A percentile compares a stretch with the other conserved stretches of the same genome.
These are phyloP conservation scores for Xestia rhomboidea DNA, from an alignment of 2,888 invertebrate species.

Conservation along the genomic window DNA sequence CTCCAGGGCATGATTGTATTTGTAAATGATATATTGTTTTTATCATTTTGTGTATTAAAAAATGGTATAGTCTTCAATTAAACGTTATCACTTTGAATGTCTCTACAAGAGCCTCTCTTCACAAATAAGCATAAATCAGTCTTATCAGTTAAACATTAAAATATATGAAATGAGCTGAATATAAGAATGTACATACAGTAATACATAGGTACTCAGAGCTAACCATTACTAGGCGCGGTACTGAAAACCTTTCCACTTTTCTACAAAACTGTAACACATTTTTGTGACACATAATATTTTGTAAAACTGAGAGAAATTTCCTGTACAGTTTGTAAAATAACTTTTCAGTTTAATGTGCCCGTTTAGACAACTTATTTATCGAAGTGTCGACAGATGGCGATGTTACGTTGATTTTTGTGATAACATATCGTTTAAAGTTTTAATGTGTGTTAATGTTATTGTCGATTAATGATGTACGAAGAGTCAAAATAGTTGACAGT, in stretches of 20 bases:
- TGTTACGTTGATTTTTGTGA: neutral
- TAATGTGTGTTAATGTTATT: slow-evolving; percentile 7
- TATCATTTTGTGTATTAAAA: no score
- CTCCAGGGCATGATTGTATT: no score
- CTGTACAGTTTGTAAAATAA: neutral
- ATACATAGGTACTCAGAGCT: neutral
- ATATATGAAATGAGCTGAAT: neutral
- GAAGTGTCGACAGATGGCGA: neutral
- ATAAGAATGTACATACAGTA: neutral
- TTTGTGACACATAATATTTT: neutral
- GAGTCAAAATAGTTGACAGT: neutral
- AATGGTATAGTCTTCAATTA: no score
- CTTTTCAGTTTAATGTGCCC: neutral
- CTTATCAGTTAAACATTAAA: no score
- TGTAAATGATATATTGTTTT: no score
- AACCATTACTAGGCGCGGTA: neutral
- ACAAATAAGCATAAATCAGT: no score
- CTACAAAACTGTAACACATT: neutral
- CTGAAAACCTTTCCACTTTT: neutral
- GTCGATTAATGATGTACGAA: neutral
- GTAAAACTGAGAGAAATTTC: neutral
- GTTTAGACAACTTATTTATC: slow-evolving; percentile 18
- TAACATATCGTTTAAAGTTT: slow-evolving; percentile 27
- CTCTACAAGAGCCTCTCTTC: no score
- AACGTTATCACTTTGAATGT: no score